These are phyloP conservation scores for Podarcis siculus DNA, from an alignment of 2,797 vertebrate genomes.

Conservation along the genomic window DNA sequence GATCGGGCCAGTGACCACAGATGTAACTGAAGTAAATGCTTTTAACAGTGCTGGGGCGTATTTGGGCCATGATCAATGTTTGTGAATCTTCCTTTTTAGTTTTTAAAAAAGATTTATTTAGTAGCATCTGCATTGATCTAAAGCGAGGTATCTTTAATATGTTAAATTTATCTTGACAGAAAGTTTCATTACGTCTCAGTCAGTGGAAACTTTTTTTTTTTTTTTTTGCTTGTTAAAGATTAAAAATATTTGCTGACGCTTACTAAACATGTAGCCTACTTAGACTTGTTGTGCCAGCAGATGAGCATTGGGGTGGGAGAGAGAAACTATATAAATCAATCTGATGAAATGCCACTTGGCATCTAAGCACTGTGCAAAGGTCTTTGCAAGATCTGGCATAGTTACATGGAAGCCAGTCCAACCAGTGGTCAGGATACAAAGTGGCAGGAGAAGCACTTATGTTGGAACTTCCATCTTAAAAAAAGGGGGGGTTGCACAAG, in stretches of 20 bases:
- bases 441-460: neutral
- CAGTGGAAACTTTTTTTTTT: conserved; percentile 72
- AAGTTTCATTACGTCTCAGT: conserved; percentile 85
- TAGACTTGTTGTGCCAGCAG: conserved; percentile 56
- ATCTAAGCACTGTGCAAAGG: conserved; percentile 1
- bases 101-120: conserved; percentile 82
- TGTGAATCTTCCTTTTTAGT: conserved; percentile 86
- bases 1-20: conserved; percentile 93
- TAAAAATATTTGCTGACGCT: conserved; percentile 66
- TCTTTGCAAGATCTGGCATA: conserved; percentile 1
- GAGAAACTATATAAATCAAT: conserved; percentile 56
- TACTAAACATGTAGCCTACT: conserved; percentile 54
- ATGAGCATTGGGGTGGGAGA: conserved; percentile 26
- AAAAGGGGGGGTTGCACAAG: too few relatives aligned
- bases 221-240: conserved; percentile 76
- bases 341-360: neutral
- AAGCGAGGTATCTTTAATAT: conserved; percentile 83
- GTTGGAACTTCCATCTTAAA: conserved; percentile 3
- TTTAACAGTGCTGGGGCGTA: conserved; percentile 87
- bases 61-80: conserved; percentile 92
- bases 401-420: neutral
- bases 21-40: conserved; percentile 89
- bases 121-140: conserved; percentile 86
- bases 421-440: neutral
- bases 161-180: conserved; percentile 87